Base-by-base conservation (phyloP, 2,797 vertebrate genomes). In the Cyprinella venusta region DNA sequence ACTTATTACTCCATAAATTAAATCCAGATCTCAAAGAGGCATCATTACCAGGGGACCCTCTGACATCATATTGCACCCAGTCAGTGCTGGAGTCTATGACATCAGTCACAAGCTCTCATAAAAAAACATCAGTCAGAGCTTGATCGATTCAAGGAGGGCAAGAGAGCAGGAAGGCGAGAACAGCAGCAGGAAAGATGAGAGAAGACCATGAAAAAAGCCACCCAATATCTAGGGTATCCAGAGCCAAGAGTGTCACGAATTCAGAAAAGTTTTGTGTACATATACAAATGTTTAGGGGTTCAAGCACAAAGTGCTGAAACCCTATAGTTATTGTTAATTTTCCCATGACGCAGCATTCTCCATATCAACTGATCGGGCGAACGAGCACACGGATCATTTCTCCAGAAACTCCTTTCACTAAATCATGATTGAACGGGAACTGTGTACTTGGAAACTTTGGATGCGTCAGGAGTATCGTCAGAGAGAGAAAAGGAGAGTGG, bases 1-100 rank as follows among this genome's bases (percentile, higher is more conserved):
- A 76, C 72, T 90, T 91, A 90, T 92, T 88, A 88, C 87, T 88
- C 87, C 81, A 91, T 91, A 91, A 91, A 92, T 90, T 89, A 89
- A 81, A 89, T 38, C 85, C 80, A 84, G 67, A 87, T 85, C 77
- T 79, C 56, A 76, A 79, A 78, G 87, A 90, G 61, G 82, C 45
- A 59, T 86, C 69, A 42, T 90, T 83, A 87, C 75, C 84, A 84
- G 76, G 36, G 85, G 84, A 92, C 90, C 87, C 89, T 82, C 87
- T 88, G 88, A 89, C 61, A 88, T 83, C 84, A 40, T 72, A 38
- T 52, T 36, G 80, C 80, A 78, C 80, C 61, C 54, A 18, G 81
- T 79, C 56, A 75, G 88, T 52, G 81, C 86, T 80, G 90, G 89
- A 88, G 89, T 86, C 89, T 85, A 87, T 56, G 63, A 61, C 84